phyloP scores from a whole-genome alignment of 2,888 invertebrate species.

The Cinara cedri region DNA sequence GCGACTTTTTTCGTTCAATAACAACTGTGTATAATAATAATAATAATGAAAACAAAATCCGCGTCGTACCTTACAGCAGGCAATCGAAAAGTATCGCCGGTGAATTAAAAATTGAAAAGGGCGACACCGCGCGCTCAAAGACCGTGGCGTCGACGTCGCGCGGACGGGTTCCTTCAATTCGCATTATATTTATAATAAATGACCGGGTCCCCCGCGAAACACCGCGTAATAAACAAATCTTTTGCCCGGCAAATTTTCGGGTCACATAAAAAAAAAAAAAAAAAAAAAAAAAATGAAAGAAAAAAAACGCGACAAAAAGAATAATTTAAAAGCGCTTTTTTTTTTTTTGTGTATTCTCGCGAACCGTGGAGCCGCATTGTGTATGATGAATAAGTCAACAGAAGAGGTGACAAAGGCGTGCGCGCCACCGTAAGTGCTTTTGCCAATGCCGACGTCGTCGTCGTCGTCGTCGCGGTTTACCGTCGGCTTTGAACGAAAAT shows the following conservation, averaged over 20 bases:
- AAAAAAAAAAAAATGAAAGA: conserved; percentile 5
- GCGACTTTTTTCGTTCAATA: neutral
- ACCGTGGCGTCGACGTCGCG: neutral
- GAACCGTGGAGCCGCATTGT: no score
- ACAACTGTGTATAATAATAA: neutral
- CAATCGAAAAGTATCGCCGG: conserved; percentile 29
- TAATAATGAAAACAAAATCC: neutral
- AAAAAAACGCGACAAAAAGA: conserved; percentile 45
- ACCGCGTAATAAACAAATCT: conserved; percentile 1
- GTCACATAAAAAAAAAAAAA: conserved; percentile 20
- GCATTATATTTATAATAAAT: conserved; percentile 49
- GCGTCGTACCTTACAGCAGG: neutral
- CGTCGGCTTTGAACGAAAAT: conserved; percentile 24
- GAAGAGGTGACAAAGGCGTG: conserved; percentile 34
- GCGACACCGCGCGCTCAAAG: conserved; percentile 21
- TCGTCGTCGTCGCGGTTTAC: no score
- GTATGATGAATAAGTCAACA: conserved; percentile 53
- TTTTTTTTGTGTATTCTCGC: conserved; percentile 27
- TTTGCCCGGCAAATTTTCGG: conserved; percentile 32
- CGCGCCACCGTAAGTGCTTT: conserved; percentile 40
- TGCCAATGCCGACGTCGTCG: conserved; percentile 16
- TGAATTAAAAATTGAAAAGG: conserved; percentile 41
- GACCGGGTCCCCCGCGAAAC: neutral
- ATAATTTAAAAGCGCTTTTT: conserved; percentile 52
- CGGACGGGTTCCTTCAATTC: conserved; percentile 27